These are phyloP conservation scores for Hipposideros armiger DNA, from an alignment of 2,113 vertebrate species.

Conservation along the genomic window DNA sequence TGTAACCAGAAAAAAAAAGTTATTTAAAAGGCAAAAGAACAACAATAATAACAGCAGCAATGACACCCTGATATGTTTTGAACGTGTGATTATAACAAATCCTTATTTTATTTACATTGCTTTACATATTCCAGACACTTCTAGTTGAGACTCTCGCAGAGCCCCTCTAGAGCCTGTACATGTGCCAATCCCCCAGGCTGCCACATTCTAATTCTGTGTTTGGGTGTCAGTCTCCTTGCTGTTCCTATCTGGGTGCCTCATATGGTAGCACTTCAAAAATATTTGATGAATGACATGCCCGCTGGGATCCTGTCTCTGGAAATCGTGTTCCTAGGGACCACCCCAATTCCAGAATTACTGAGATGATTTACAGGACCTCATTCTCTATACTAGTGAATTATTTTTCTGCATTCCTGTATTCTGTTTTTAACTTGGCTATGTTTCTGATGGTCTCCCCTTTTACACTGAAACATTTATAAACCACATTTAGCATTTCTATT, in stretches of 20 bases:
- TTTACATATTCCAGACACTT: background rate
- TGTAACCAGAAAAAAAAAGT: background rate
- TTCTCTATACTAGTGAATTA: background rate
- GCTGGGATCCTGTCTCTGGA: background rate
- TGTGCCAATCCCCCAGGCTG: accelerated
- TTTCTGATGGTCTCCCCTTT: background rate
- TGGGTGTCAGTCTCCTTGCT: background rate
- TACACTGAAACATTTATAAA: background rate
- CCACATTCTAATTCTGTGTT: background rate
- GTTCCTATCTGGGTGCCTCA: background rate
- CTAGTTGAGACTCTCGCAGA: background rate
- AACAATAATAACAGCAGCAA: background rate
- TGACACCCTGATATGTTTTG: background rate
- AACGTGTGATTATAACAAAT: background rate
- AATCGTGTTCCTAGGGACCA: background rate
- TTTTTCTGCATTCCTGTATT: background rate
- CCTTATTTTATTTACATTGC: background rate
- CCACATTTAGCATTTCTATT: background rate
- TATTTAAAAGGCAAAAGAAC: background rate
- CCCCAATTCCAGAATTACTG: background rate
- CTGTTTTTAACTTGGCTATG: slow-evolving; percentile 7
- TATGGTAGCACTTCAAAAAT: background rate
- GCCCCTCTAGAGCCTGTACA: background rate
- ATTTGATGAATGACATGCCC: background rate
- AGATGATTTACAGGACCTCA: background rate